Percentiles rank a stretch among this genome's conserved stretches.
These are phyloP conservation scores for Arenicola marina DNA, from an alignment of 2,888 invertebrate genomes.

Conservation along the genomic window DNA sequence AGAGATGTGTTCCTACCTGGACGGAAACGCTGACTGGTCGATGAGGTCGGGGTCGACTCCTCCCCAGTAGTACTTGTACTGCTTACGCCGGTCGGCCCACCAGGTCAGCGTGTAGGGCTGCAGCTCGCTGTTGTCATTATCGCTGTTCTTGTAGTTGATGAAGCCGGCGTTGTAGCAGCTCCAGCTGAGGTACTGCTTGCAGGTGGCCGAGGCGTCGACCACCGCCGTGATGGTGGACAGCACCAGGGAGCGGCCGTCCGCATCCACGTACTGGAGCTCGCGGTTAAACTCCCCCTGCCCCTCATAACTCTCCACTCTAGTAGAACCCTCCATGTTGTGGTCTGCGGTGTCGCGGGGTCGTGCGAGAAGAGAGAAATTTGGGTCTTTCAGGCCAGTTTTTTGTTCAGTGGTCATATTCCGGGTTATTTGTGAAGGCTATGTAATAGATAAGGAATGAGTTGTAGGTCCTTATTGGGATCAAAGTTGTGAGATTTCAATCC, in stretches of 20 bases:
- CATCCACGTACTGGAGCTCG: not conserved
- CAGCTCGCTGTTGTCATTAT: not conserved
- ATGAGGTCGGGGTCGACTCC: not conserved
- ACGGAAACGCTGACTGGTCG: not conserved
- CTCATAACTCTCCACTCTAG: not conserved
- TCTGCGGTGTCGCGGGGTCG: too few species aligned
- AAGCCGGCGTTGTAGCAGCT: not conserved
- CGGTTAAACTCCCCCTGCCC: not conserved
- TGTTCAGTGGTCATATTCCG: too few species aligned
- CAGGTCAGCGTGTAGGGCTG: not conserved
- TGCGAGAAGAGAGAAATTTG: too few species aligned
- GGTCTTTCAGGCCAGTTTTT: too few species aligned
- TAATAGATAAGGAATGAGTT: too few species aligned
- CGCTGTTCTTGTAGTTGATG: not conserved
- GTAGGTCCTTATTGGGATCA: too few species aligned
- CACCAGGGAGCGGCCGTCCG: not conserved
- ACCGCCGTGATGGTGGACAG: not conserved
- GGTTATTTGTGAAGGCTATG: too few species aligned
- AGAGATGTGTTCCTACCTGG: not conserved
- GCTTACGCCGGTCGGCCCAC: not conserved
- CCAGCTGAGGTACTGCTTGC: slow-evolving; percentile 1
- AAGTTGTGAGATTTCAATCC: too few species aligned
- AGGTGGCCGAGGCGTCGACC: not conserved
- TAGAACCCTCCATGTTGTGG: not conserved
- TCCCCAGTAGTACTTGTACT: not conserved